Evolutionary conservation across 2,888 invertebrate species (phyloP), one percentile per base, ranked within the genome.

Genomic region (Drosophila infuscata): DNA sequence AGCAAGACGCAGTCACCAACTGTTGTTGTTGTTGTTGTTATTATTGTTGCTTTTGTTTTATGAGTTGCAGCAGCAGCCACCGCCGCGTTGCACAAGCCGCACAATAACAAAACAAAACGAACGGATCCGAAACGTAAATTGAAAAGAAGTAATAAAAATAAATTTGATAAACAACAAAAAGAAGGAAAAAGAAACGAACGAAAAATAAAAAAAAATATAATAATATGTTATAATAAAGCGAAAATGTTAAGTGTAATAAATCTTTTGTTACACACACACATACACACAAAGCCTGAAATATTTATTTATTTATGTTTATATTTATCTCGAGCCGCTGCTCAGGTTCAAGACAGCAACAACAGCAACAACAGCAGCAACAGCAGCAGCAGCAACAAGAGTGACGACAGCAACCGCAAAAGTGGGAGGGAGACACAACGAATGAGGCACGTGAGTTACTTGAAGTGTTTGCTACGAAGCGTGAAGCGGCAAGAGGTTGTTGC

Each of bases 111-210:
- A 67, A 62, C 71, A 84, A 89, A 89, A 88, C 73, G 51, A 84
- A 81, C 66, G 71, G 49, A 46, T 69, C 61, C 70, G 52, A 62
- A 66, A 67, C 67, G 52, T 70, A 78, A 82, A 90, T 83, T 86
- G 87, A 86, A 85, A 88, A 85, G 83, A 82, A 83, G 86, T 83
- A 83, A 83, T 83, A 87, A 81, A 83, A 89, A 83, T 83, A 89
- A 88, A 90, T 81, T 86, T 67, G 77, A 56, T 73, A 61, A 56
- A 75, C 65, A 62, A 67, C 77, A 79, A 60, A 61, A 53, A 52
- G n/a, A 20, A 25, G 46, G 15, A 41, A 58, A 56, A 59, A 76
- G 67, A 69, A 3, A 32, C 30, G 65, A 74, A 67, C 67, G 67
- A 58, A 62, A 36, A 53, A 46, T 54, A 30, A 41, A 57, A 59